phyloP scores from a whole-genome alignment of 2,888 invertebrate genomes.

The Octonoba sinensis region DNA sequence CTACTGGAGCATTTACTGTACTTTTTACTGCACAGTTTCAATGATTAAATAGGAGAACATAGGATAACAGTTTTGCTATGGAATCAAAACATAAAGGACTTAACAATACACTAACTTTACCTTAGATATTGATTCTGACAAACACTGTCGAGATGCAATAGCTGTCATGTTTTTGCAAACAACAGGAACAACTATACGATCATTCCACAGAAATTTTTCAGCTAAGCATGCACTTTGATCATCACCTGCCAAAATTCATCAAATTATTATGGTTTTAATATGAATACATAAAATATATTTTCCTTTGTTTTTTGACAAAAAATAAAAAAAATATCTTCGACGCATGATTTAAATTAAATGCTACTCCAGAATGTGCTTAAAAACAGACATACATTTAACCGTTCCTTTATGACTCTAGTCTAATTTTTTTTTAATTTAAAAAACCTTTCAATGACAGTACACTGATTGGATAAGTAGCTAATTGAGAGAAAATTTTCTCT shows the following conservation, averaged over 20 bases:
- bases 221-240: conserved; percentile 61
- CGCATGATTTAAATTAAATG: neutral
- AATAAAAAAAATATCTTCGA: neutral
- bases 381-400: no score
- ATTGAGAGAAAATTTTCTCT: no score
- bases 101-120: conserved; percentile 9
- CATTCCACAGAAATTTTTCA: conserved; percentile 56
- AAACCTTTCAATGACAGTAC: no score
- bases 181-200: conserved; percentile 42
- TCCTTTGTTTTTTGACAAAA: neutral
- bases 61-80: neutral
- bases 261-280: neutral
- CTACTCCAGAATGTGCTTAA: no score
- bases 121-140: conserved; percentile 27
- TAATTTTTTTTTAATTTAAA: no score
- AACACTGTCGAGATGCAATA: conserved; percentile 12
- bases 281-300: neutral
- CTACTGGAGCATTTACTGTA: no score
- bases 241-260: conserved; percentile 67
- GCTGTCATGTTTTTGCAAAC: conserved; percentile 30
- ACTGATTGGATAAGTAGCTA: no score
- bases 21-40: no score
- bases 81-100: neutral
- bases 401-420: no score
- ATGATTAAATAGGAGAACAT: neutral